Conservation (phyloP, 53 echinoderm and acorn worm species). For the Paelopatides confundens region DNA sequence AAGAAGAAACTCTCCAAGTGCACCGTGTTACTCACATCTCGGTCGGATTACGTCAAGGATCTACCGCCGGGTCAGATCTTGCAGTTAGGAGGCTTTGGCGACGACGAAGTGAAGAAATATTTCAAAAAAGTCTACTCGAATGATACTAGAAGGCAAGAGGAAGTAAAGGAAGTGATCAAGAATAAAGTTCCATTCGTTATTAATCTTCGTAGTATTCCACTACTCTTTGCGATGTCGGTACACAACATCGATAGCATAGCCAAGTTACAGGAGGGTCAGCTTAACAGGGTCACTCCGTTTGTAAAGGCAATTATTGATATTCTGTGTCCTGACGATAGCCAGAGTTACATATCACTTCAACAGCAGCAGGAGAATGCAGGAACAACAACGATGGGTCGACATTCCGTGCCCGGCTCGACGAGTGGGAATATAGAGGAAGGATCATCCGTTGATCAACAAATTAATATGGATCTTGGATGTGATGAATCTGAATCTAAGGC, state of each 20-base stretch:
- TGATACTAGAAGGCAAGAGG: not conserved
- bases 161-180: conserved; percentile 7
- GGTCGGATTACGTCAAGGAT: not conserved
- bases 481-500: too few relatives aligned
- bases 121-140: not conserved
- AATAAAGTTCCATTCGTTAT: not conserved
- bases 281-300: conserved; percentile 2
- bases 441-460: too few relatives aligned
- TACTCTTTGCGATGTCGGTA: conserved; percentile 1
- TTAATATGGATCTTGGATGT: not conserved
- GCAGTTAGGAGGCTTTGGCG: not conserved
- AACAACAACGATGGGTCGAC: too few relatives aligned
- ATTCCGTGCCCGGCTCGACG: too few relatives aligned
- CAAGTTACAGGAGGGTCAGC: not conserved
- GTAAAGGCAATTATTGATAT: not conserved
- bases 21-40: not conserved
- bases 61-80: not conserved
- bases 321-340: not conserved
- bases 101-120: not conserved
- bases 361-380: too few relatives aligned
- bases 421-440: too few relatives aligned
- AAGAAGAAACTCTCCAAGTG: not conserved
- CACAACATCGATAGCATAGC: not conserved
- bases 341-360: too few relatives aligned
- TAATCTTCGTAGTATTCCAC: not conserved